These are phyloP conservation scores for Mesitornis unicolor DNA, from an alignment of 2,113 vertebrate species.

Conservation along the genomic window DNA sequence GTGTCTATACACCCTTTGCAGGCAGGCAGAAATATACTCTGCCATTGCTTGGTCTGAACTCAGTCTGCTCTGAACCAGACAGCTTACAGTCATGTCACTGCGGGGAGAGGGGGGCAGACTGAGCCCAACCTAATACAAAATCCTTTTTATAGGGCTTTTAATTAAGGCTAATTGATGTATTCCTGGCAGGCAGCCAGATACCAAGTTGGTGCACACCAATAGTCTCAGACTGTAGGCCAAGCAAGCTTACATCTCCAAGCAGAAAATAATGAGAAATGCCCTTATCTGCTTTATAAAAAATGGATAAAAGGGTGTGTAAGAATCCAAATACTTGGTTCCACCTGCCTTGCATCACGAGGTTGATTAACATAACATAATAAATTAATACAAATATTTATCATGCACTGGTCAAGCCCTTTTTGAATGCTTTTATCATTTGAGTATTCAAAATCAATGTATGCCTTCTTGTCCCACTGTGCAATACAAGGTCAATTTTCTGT, in stretches of 20 bases:
- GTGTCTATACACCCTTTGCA: neutral
- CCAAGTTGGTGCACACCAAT: neutral
- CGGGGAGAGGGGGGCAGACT: neutral
- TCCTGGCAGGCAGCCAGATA: neutral
- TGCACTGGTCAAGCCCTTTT: neutral
- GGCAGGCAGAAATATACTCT: neutral
- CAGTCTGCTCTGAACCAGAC: neutral
- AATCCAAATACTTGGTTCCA: neutral
- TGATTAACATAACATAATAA: neutral
- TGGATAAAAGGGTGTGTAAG: neutral
- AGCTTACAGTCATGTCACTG: neutral
- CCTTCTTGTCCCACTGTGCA: neutral
- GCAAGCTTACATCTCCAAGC: neutral
- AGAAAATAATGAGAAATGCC: neutral
- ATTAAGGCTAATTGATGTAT: slow-evolving; percentile 26
- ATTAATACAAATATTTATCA: neutral
- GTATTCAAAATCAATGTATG: neutral
- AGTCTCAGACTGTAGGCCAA: neutral
- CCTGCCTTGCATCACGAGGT: neutral
- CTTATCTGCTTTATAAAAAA: neutral
- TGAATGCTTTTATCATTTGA: neutral
- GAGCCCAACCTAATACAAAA: neutral
- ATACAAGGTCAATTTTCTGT: slow-evolving; percentile 35
- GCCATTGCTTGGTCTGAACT: neutral
- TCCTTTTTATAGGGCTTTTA: slow-evolving; percentile 25